Percentiles rank a stretch among this genome's conserved stretches.
Conservation (phyloP, 2,888 invertebrate species). For the Parnassius orleans region DNA sequence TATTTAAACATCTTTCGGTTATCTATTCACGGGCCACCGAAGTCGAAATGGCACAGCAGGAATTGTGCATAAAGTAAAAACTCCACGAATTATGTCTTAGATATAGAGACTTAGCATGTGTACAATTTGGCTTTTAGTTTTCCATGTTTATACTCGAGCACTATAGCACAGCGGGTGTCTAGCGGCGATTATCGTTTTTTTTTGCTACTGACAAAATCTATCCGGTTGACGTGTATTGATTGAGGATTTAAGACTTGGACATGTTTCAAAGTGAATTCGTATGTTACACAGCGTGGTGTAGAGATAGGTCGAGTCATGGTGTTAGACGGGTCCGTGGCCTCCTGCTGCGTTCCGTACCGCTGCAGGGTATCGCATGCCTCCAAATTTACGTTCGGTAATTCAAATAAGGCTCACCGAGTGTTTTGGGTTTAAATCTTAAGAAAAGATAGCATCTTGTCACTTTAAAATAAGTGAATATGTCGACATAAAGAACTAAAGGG, state of each 20-base stretch:
- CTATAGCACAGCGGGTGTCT: slow-evolving; percentile 50
- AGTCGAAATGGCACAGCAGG: slow-evolving; percentile 35
- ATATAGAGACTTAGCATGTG: slow-evolving; percentile 27
- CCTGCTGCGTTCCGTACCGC: slow-evolving; percentile 58
- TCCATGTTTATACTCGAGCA: slow-evolving; percentile 34
- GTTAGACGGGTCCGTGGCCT: slow-evolving; percentile 48
- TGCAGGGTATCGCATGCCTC: slow-evolving; percentile 53
- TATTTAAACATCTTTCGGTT: slow-evolving; percentile 24
- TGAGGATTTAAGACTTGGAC: slow-evolving; percentile 52
- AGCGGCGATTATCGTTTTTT: slow-evolving; percentile 38
- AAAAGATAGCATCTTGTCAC: slow-evolving; percentile 53
- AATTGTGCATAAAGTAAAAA: slow-evolving; percentile 39
- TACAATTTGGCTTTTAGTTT: slow-evolving; percentile 43
- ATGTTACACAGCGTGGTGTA: slow-evolving; percentile 75
- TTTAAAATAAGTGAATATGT: slow-evolving; percentile 55
- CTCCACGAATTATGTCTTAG: slow-evolving; percentile 31
- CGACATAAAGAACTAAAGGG: slow-evolving; percentile 47
- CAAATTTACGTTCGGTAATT: slow-evolving; percentile 68
- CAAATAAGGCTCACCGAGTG: slow-evolving; percentile 53
- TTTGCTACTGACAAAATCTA: slow-evolving; percentile 48
- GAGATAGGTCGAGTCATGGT: slow-evolving; percentile 63
- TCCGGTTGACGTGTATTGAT: slow-evolving; percentile 64
- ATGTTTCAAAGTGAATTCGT: slow-evolving; percentile 70
- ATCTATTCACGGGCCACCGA: slow-evolving; percentile 37
- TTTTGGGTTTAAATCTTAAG: slow-evolving; percentile 36